phyloP scores from a whole-genome alignment of 2,797 vertebrate genomes.

The Carcharodon carcharias region DNA sequence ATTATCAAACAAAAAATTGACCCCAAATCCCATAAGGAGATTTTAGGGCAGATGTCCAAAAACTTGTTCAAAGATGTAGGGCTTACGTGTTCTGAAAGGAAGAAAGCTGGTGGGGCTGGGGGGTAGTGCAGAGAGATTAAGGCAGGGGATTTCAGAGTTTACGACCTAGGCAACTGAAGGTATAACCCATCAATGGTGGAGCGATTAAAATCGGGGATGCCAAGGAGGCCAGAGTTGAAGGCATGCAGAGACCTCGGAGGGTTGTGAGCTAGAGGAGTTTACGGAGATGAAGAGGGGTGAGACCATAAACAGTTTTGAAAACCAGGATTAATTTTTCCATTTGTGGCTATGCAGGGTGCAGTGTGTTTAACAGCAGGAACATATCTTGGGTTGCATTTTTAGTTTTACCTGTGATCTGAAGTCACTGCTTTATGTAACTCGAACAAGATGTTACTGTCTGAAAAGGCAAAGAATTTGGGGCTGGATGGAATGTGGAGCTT shows the following conservation, averaged over 20 bases:
- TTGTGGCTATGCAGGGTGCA: not conserved
- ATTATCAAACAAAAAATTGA: not conserved
- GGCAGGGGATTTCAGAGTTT: not conserved
- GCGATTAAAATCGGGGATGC: not conserved
- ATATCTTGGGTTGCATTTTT: not conserved
- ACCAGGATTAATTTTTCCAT: not conserved
- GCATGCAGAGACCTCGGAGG: not conserved
- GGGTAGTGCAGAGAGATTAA: not conserved
- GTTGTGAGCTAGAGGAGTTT: not conserved
- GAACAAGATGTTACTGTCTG: not conserved
- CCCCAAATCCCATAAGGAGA: too few species aligned
- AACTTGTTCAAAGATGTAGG: not conserved
- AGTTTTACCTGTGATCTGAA: not conserved
- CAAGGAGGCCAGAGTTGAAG: not conserved
- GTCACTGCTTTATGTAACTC: not conserved
- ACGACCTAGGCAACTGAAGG: not conserved
- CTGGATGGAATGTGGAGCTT: not conserved
- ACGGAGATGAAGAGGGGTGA: not conserved
- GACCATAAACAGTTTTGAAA: not conserved
- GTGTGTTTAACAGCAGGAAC: not conserved
- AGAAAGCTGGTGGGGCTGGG: not conserved
- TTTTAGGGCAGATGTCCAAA: not conserved
- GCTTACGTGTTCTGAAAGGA: not conserved
- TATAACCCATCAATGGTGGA: not conserved
- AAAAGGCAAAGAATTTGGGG: not conserved